Evolutionary conservation across 2,113 vertebrate species (phyloP), one percentile per base, ranked within the genome.

Genomic region (Odontophorus gujanensis): DNA sequence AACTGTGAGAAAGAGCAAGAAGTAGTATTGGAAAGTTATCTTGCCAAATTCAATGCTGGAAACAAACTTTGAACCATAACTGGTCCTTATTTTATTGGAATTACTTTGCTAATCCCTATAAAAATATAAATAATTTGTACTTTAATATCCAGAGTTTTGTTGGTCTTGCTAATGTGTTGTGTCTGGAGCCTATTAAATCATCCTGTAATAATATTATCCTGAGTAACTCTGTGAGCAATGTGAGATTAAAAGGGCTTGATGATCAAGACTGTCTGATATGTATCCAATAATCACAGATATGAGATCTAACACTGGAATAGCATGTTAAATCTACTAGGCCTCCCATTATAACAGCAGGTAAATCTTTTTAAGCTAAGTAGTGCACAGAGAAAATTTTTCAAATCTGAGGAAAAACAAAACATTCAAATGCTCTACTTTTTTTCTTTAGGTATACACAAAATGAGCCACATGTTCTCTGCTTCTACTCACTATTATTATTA

Each of bases 241-340:
- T 85, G 85, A 77, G 57, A 94, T 97, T 95, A 78, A 69, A 89
- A 81, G 26, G 61, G 67, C 50, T 67, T 94, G 86, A 95, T 96
- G 84, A 79, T 95, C 90, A 96, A 94, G 76, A 79, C 34, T 79
- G 89, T 83, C 84, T 97, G 96, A 97, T 97, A 96, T 85, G 67
- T 80, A 15, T 96, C 96, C 91, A 97, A 85, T 83, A 93, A 62
- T 28, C 77, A 96, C 84, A 97, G 81, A 96, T 97, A 95, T 87
- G 50, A 71, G 74, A 89, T 69, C 78, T 97, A 96, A 94, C 21
- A 55, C 15, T 74, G 36, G 45, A 91, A 11, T 59, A 91, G 94
- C 83, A 34, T 90, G 78, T 94, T 89, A 96, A 94, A 77, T 53
- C 45, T 96, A 78, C 81, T 96, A 96, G 90, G 45, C 42, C 96